Percentiles rank a stretch among this genome's conserved stretches.
Conservation (phyloP, 2,113 vertebrate species). For the Syngnathus floridae region DNA sequence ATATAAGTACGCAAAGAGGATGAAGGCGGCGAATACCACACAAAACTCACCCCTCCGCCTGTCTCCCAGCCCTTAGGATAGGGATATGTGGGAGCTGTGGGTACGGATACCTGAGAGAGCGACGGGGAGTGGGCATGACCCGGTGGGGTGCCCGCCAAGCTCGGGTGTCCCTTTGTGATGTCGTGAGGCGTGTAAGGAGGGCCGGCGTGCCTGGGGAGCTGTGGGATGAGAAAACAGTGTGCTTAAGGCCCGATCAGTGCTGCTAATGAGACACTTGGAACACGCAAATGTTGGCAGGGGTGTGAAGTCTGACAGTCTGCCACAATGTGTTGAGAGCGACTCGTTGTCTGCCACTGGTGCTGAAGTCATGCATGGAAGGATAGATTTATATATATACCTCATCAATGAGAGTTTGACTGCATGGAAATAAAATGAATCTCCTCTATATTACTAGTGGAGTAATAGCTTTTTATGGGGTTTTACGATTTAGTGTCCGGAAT, state of each 20-base stretch:
- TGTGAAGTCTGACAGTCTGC: not conserved
- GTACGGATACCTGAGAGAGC: slow-evolving; percentile 88
- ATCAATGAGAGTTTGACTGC: no score
- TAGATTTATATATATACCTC: not conserved
- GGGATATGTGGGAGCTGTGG: slow-evolving; percentile 66
- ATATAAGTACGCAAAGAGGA: not conserved
- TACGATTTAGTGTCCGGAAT: no score
- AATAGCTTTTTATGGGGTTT: no score
- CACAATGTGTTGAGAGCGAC: not conserved
- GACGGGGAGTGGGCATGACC: slow-evolving; percentile 89
- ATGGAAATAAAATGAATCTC: no score
- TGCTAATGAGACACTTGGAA: slow-evolving; percentile 4
- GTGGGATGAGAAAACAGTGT: slow-evolving; percentile 18
- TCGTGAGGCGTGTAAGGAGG: slow-evolving; percentile 87
- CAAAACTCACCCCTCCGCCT: slow-evolving; percentile 67
- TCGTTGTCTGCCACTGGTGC: not conserved
- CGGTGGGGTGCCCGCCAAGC: slow-evolving; percentile 85
- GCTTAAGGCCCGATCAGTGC: slow-evolving; percentile 14
- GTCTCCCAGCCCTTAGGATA: slow-evolving; percentile 73
- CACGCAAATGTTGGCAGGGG: not conserved
- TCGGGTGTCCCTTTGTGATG: slow-evolving; percentile 92
- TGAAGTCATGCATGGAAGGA: not conserved
- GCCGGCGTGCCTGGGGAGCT: slow-evolving; percentile 88
- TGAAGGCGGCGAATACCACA: slow-evolving; percentile 9
- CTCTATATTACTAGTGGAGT: no score